Base-by-base conservation (phyloP, 1,140 invertebrate species). In the Acromyrmex echinatior region DNA sequence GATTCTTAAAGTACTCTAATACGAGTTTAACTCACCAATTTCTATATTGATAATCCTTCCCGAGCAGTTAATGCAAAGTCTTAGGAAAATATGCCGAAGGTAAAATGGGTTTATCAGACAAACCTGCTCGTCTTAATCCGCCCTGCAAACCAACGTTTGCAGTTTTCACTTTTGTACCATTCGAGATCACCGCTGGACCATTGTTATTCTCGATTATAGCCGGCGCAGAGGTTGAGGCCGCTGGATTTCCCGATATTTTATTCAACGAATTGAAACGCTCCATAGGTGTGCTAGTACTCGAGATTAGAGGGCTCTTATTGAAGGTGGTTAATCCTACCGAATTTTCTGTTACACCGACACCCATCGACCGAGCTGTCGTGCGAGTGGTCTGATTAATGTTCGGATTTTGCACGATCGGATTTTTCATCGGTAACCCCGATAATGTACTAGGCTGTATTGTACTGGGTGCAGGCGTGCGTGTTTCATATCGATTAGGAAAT, bases 61-160 rank as follows among this genome's bases (percentile, higher is more conserved):
- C 14, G 10, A 21, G 9, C 60, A 66, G 63, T 91, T 35, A 93
- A 85, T 95, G 94, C 63, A 92, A 90, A 58, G 93, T 92, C 87
- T 95, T 95, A 4, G 94, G 94, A 91, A 95, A 95, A 88, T 95
- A 95, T 18, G 94, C 92, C 4, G 94, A 95, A 70, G 94, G 94
- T 71, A 95, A 91, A 31, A 94, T 86, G 18, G 94, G 94, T 84
- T 95, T 95, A 56, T 95, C 94, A 9, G 90, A 74, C 28, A 93
- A 77, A 39, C 92, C 92, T n/a, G 92, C 92, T 60, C 94, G 89
- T 86, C 93, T 92, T 66, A 95, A 90, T 82, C 94, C 94, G 49
- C 94, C 93, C 66, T 95, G 95, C 85, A 94, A 88, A 6, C 91
- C 80, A 85, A 89, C 90, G 25, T 84, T 86, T 21, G 91, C 81